Percentiles rank a stretch among this genome's conserved stretches.
These are phyloP conservation scores for Nomada fabriciana DNA, from an alignment of 2,888 invertebrate genomes.

Conservation along the genomic window DNA sequence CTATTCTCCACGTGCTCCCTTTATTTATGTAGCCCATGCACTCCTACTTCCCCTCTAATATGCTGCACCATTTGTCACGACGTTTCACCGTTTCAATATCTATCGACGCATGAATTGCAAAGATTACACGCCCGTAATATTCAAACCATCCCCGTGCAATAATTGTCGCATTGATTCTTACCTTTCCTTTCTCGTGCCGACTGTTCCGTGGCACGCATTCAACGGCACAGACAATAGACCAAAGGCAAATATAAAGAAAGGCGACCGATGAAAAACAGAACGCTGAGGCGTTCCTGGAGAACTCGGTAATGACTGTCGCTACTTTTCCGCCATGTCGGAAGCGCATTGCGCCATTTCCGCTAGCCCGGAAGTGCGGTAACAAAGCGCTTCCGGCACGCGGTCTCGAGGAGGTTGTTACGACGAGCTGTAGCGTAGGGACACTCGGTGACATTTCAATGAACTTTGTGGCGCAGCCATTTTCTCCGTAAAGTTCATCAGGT, in stretches of 20 bases:
- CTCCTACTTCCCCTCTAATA: too few species aligned
- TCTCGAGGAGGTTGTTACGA: conserved; percentile 72
- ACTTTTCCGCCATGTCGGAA: conserved; percentile 77
- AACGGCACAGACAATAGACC: conserved; percentile 26
- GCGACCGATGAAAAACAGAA: conserved; percentile 48
- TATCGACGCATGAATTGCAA: too few species aligned
- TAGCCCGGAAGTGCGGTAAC: conserved; percentile 76
- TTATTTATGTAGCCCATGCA: neutral
- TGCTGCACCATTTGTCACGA: too few species aligned
- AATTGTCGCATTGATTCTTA: neutral
- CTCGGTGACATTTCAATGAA: conserved; percentile 80
- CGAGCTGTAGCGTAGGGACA: conserved; percentile 52
- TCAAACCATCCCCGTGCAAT: neutral
- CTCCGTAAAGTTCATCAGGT: conserved; percentile 71
- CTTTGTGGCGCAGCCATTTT: conserved; percentile 77
- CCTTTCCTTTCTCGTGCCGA: neutral
- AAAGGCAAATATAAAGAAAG: conserved; percentile 46
- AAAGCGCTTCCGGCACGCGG: conserved; percentile 77
- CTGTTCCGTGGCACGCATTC: conserved; percentile 11
- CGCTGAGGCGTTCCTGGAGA: conserved; percentile 50
- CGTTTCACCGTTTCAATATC: too few species aligned
- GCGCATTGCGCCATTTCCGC: conserved; percentile 77
- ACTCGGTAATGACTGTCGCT: conserved; percentile 73
- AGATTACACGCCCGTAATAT: neutral
- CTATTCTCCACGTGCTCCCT: neutral